Percentiles rank a stretch among this genome's conserved stretches.
phyloP scores from a whole-genome alignment of 2,888 invertebrate species.

The Leptodirus hochenwartii region DNA sequence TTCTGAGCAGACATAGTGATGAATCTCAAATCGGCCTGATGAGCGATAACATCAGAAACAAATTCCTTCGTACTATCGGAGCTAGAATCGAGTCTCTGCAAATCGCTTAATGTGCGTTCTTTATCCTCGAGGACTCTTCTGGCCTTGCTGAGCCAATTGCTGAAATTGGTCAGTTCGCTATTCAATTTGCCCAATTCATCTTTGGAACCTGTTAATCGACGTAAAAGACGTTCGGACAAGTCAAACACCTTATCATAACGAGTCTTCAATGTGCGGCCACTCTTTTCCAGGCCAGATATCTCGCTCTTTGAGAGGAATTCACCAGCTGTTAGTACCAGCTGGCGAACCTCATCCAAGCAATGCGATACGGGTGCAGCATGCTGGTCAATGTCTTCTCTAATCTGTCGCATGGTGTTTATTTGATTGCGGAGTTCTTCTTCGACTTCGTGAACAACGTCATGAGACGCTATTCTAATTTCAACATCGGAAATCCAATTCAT shows the following conservation, averaged over 20 bases:
- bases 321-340: constrained; percentile 74
- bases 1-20: constrained; percentile 94
- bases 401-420: constrained; percentile 75
- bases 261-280: constrained; percentile 64
- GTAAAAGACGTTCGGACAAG: constrained; percentile 49
- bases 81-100: constrained; percentile 50
- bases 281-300: constrained; percentile 71
- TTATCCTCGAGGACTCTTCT: constrained; percentile 67
- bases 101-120: constrained; percentile 61
- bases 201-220: constrained; percentile 56
- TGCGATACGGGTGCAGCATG: constrained; percentile 70
- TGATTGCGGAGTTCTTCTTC: constrained; percentile 75
- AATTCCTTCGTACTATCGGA: constrained; percentile 73
- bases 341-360: constrained; percentile 77
- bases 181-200: constrained; percentile 81
- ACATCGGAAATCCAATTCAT: constrained; percentile 75
- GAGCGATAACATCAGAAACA: constrained; percentile 84
- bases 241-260: constrained; percentile 61
- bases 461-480: constrained; percentile 67
- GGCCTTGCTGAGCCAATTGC: constrained; percentile 69
- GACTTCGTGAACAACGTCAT: constrained; percentile 74
- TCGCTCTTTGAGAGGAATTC: constrained; percentile 88
- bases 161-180: constrained; percentile 63
- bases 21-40: constrained; percentile 88
- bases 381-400: constrained; percentile 77